phyloP scores from a whole-genome alignment of 2,113 vertebrate genomes.

The Notothenia coriiceps region DNA sequence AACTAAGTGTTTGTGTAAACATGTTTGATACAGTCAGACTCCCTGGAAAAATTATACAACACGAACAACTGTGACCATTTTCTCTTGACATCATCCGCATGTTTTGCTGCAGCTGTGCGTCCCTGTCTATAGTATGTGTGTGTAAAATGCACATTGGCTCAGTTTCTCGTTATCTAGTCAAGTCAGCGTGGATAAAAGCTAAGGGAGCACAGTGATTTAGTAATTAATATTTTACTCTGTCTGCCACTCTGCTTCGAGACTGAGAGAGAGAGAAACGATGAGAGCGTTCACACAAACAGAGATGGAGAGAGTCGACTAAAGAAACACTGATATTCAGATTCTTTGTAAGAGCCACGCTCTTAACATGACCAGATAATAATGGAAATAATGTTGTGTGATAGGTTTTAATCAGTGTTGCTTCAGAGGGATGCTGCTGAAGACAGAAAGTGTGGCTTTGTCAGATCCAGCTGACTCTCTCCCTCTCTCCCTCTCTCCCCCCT shows the following conservation, averaged over 20 bases:
- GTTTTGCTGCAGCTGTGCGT: slow-evolving; percentile 44
- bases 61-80: neutral
- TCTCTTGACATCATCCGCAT: neutral
- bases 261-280: slow-evolving; percentile 30
- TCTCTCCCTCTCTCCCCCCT: slow-evolving; percentile 26
- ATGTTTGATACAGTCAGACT: neutral
- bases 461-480: slow-evolving; percentile 70
- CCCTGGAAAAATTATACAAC: slow-evolving; percentile 11
- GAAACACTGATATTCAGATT: slow-evolving; percentile 31
- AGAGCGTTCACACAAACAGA: slow-evolving; percentile 45
- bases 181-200: slow-evolving; percentile 80
- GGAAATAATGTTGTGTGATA: slow-evolving; percentile 50
- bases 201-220: slow-evolving; percentile 81
- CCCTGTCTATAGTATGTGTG: neutral
- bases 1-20: slow-evolving; percentile 15
- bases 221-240: slow-evolving; percentile 83
- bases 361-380: slow-evolving; percentile 42
- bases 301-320: slow-evolving; percentile 37
- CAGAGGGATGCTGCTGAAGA: slow-evolving; percentile 57
- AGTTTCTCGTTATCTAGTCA: slow-evolving; percentile 74
- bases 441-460: slow-evolving; percentile 73
- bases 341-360: slow-evolving; percentile 37
- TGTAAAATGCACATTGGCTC: slow-evolving; percentile 56
- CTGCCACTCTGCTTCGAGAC: slow-evolving; percentile 78
- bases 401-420: slow-evolving; percentile 66